A percentile compares a stretch with the other conserved stretches of the same genome.
phyloP scores from a whole-genome alignment of 2,888 invertebrate species.

The Eubasilissa splendida region DNA sequence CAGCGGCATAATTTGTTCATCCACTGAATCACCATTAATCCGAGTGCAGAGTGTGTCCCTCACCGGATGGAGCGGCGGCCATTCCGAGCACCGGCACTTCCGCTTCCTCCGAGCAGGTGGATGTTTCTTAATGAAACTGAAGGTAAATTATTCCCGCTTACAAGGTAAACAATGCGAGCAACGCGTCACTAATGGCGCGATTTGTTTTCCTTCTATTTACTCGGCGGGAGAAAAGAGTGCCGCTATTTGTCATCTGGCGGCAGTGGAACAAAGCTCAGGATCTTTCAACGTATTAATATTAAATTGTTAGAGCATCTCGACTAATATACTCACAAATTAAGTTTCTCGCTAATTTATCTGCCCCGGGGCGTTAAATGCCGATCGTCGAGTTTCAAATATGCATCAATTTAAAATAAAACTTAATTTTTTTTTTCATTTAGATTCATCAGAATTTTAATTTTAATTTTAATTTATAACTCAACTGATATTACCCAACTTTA shows the following conservation, averaged over 20 bases:
- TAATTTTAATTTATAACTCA: too few relatives aligned
- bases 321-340: slow-evolving; percentile 30
- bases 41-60: slow-evolving; percentile 11
- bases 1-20: too few relatives aligned
- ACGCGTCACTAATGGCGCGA: slow-evolving; percentile 53
- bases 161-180: slow-evolving; percentile 42
- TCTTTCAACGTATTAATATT: slow-evolving; percentile 29
- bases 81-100: slow-evolving; percentile 1
- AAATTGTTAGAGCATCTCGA: slow-evolving; percentile 16
- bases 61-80: background rate
- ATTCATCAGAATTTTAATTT: too few relatives aligned
- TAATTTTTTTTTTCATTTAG: too few relatives aligned
- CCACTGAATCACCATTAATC: background rate
- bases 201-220: slow-evolving; percentile 53
- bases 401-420: too few relatives aligned
- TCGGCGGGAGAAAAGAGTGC: slow-evolving; percentile 50
- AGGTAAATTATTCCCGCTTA: slow-evolving; percentile 42
- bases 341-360: slow-evolving; percentile 20
- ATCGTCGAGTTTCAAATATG: background rate
- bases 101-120: slow-evolving; percentile 34
- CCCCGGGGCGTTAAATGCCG: background rate
- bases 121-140: slow-evolving; percentile 45
- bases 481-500: too few relatives aligned
- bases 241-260: slow-evolving; percentile 50
- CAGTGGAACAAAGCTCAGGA: slow-evolving; percentile 8